Evolutionary conservation across 2,888 invertebrate species (phyloP).

Genomic region (Orthonevra nobilis): DNA sequence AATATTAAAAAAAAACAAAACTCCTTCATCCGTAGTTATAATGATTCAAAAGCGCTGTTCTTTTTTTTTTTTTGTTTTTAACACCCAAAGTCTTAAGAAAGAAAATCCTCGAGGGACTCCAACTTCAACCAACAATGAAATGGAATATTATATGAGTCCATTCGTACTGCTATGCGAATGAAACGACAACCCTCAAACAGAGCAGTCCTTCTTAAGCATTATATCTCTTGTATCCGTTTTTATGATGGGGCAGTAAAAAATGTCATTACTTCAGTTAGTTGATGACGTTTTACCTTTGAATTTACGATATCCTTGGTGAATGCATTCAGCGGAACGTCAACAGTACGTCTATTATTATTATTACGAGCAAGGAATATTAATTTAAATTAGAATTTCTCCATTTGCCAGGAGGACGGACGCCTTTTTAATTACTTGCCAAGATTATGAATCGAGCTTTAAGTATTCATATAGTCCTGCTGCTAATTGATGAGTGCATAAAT

Average conservation of each 20-base stretch:
- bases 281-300: constrained; percentile 68
- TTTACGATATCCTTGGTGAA: constrained; percentile 45
- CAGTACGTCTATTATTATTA: constrained; percentile 30
- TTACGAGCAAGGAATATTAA: constrained; percentile 60
- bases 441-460: constrained; percentile 31
- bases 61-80: constrained; percentile 32
- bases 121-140: constrained; percentile 60
- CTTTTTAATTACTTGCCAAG: constrained; percentile 65
- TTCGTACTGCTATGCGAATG: constrained; percentile 48
- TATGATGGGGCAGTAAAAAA: constrained; percentile 67
- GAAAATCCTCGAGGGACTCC: constrained; percentile 38
- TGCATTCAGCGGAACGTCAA: constrained; percentile 34
- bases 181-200: no score
- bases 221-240: constrained; percentile 60
- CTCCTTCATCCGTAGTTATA: neutral
- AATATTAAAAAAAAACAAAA: constrained; percentile 34
- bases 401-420: constrained; percentile 6
- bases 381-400: constrained; percentile 65
- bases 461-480: constrained; percentile 11
- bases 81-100: constrained; percentile 33
- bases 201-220: constrained; percentile 49
- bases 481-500: constrained; percentile 65
- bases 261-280: constrained; percentile 67
- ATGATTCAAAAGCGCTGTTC: no score
- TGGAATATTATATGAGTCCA: constrained; percentile 70